Evolutionary conservation across 2,797 vertebrate species (phyloP).

Genomic region (Clarias laeviceps): DNA sequence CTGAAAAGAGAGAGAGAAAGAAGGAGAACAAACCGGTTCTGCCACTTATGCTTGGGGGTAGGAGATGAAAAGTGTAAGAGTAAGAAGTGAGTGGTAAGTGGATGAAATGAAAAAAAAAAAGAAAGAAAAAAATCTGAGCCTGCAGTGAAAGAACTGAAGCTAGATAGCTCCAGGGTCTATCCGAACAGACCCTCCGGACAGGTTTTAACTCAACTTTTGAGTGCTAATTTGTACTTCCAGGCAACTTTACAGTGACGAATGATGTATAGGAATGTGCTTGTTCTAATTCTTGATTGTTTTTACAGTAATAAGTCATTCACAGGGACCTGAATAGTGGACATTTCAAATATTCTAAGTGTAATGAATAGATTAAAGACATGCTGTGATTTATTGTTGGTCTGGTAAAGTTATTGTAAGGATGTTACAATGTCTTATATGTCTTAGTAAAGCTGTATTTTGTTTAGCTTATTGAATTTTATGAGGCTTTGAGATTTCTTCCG

Average conservation of each 20-base stretch:
- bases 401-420: not conserved
- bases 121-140: not conserved
- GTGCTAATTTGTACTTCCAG: not conserved
- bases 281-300: not conserved
- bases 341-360: not conserved
- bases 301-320: not conserved
- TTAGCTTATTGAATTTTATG: no score
- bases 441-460: no score
- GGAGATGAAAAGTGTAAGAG: not conserved
- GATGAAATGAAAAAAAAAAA: not conserved
- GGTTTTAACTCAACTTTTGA: not conserved
- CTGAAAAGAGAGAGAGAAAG: conserved; percentile 65
- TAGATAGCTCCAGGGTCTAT: not conserved
- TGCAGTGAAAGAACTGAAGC: not conserved
- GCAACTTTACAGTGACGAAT: not conserved
- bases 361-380: not conserved
- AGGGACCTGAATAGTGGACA: not conserved
- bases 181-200: not conserved
- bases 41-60: conserved; percentile 41
- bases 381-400: not conserved
- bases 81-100: not conserved
- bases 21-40: conserved; percentile 67
- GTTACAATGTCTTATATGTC: no score
- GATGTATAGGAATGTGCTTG: not conserved
- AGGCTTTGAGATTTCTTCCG: no score